Evolutionary conservation across 37 sponge, comb jelly and placozoan species (phyloP).

Genomic region (Theonella swinhoei): DNA sequence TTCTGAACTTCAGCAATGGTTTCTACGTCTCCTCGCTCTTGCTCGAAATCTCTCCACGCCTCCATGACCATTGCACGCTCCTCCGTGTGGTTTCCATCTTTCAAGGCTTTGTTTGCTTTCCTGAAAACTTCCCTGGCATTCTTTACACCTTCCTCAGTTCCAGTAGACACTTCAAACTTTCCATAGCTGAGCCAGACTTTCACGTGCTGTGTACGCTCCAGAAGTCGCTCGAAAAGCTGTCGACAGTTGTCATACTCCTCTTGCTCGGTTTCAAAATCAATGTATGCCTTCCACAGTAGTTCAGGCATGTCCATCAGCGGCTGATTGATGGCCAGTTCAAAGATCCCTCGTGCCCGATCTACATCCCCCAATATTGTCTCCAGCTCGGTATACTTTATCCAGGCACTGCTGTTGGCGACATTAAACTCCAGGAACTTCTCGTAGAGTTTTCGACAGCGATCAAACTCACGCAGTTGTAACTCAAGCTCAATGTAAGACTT

Average conservation of each 20-base stretch:
- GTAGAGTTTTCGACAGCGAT: constrained; percentile 95
- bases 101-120: constrained; percentile 66
- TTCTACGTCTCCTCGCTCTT: constrained; percentile 60
- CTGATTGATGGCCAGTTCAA: constrained; percentile 90
- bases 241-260: constrained; percentile 81
- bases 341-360: constrained; percentile 91
- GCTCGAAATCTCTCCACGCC: constrained; percentile 92
- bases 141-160: constrained; percentile 2
- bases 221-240: constrained; percentile 80
- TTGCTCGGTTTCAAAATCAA: constrained; percentile 95
- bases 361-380: constrained; percentile 87
- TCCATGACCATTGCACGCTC: constrained; percentile 87
- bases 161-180: constrained; percentile 82
- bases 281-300: constrained; percentile 97
- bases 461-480: constrained; percentile 97
- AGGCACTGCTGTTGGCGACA: constrained; percentile 86
- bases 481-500: constrained; percentile 96
- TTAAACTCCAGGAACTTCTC: constrained; percentile 95
- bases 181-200: constrained; percentile 98
- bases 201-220: constrained; percentile 94
- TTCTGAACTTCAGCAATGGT: constrained; percentile 62
- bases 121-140: constrained; percentile 62
- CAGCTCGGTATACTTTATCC: constrained; percentile 96
- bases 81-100: constrained; percentile 46
- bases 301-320: constrained; percentile 98